Percentiles rank a stretch among this genome's conserved stretches.
Evolutionary conservation across 1,140 invertebrate genomes (phyloP).

Genomic region (Bombus sibiricus): DNA sequence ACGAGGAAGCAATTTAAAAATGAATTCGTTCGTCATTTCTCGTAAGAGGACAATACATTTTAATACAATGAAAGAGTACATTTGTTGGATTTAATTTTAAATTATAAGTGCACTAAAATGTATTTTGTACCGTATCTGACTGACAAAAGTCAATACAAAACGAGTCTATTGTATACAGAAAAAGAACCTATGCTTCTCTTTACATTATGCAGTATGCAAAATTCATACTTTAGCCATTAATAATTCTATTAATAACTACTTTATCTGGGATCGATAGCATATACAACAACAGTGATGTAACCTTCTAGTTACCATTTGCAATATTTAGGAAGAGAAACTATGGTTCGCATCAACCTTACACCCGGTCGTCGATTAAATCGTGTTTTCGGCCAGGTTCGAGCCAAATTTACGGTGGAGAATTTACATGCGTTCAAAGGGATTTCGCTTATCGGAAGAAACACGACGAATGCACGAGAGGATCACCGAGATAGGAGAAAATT

Average conservation of each 20-base stretch:
- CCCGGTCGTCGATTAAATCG: background rate
- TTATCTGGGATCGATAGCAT: too few relatives aligned
- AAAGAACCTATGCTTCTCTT: too few relatives aligned
- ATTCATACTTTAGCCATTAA: background rate
- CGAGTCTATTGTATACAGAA: too few relatives aligned
- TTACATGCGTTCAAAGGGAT: background rate
- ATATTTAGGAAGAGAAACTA: background rate
- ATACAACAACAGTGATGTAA: constrained; percentile 33
- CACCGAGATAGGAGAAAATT: background rate
- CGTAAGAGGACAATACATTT: too few relatives aligned
- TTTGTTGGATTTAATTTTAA: background rate
- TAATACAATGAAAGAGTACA: too few relatives aligned
- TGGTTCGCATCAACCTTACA: constrained; percentile 24
- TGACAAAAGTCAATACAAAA: too few relatives aligned
- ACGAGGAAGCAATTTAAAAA: background rate
- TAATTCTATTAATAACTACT: too few relatives aligned
- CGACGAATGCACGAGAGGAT: background rate
- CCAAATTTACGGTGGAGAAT: background rate
- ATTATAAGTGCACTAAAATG: background rate
- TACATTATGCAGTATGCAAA: too few relatives aligned
- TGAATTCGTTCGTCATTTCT: too few relatives aligned
- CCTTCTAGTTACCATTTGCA: too few relatives aligned
- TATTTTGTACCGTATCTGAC: too few relatives aligned
- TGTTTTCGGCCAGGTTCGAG: background rate
- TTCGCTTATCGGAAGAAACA: background rate